These are phyloP conservation scores for Halictus ligatus DNA, from an alignment of 2,888 invertebrate species.

Conservation along the genomic window DNA sequence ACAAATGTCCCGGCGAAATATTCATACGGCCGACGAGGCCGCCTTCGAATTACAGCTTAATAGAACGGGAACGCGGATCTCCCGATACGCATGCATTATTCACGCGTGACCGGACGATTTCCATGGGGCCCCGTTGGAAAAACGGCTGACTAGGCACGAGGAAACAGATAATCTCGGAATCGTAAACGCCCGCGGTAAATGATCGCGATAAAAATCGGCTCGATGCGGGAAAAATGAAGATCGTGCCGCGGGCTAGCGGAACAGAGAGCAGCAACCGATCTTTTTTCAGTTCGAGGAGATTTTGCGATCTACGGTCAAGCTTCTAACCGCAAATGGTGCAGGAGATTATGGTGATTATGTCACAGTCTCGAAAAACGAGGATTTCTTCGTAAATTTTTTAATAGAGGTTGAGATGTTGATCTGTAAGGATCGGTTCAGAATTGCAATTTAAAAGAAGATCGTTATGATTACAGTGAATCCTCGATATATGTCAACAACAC, in stretches of 20 bases:
- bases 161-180: slow-evolving; percentile 35
- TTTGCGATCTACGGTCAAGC: too few relatives aligned
- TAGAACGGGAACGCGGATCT: slow-evolving; percentile 48
- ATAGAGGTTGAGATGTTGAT: too few relatives aligned
- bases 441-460: too few relatives aligned
- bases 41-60: slow-evolving; percentile 48
- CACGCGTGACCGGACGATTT: slow-evolving; percentile 45
- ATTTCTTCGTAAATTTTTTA: too few relatives aligned
- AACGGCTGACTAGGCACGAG: slow-evolving; percentile 27
- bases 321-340: too few relatives aligned
- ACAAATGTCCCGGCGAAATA: slow-evolving; percentile 51
- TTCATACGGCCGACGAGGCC: slow-evolving; percentile 21
- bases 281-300: not conserved
- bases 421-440: too few relatives aligned
- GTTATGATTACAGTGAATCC: too few relatives aligned
- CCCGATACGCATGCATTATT: slow-evolving; percentile 35
- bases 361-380: too few relatives aligned
- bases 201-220: slow-evolving; percentile 8
- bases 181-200: slow-evolving; percentile 22
- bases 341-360: too few relatives aligned
- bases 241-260: not conserved
- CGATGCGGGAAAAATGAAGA: not conserved
- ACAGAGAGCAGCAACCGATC: not conserved
- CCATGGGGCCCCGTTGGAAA: not conserved
- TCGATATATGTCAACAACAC: too few relatives aligned